These are phyloP conservation scores for Trogon melanurus DNA, from an alignment of 2,113 vertebrate genomes.

Conservation along the genomic window DNA sequence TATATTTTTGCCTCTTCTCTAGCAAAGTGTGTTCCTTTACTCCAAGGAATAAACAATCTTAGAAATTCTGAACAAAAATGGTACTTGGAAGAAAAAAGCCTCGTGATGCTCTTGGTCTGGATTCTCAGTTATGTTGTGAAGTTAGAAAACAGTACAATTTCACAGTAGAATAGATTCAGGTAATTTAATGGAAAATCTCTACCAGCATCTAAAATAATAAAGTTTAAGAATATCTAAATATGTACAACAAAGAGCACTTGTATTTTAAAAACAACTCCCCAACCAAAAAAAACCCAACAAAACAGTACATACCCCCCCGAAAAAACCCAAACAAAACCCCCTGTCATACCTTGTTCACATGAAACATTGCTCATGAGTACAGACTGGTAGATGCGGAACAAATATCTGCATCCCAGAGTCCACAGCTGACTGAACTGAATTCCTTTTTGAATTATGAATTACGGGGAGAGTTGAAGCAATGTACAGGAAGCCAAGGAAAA, in stretches of 20 bases:
- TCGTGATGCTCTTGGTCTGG: rapidly evolving
- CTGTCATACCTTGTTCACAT: background rate
- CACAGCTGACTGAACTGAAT: background rate
- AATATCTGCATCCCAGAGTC: background rate
- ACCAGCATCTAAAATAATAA: background rate
- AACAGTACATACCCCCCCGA: too few species aligned
- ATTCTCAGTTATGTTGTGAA: background rate
- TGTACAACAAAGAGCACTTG: rapidly evolving
- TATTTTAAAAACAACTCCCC: background rate
- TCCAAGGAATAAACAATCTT: background rate
- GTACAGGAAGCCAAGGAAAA: background rate
- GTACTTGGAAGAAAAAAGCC: background rate
- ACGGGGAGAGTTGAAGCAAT: background rate
- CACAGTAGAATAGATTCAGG: background rate
- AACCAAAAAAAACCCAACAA: background rate
- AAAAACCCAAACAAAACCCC: background rate
- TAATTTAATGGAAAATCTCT: background rate
- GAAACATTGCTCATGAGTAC: background rate
- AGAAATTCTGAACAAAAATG: background rate
- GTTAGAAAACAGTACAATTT: background rate
- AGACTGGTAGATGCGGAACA: background rate
- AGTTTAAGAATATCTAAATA: background rate
- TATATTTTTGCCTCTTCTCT: background rate
- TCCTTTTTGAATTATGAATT: background rate
- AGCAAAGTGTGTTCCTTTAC: background rate